phyloP scores from a whole-genome alignment of 2,888 invertebrate species.

The Ectemnius lituratus region DNA sequence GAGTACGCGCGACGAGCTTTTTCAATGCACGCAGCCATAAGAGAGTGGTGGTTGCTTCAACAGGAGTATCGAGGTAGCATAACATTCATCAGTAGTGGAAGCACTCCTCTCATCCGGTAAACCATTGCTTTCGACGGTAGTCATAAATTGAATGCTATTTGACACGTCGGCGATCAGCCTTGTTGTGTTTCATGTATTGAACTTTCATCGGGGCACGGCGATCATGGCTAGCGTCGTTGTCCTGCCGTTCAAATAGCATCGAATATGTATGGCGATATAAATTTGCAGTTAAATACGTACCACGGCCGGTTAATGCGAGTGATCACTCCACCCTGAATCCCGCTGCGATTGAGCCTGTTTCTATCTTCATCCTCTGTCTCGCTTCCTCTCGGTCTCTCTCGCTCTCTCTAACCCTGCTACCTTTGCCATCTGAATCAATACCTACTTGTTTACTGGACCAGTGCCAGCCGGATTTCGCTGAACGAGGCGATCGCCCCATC shows the following conservation, averaged over 20 bases:
- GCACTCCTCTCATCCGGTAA: slow-evolving; percentile 17
- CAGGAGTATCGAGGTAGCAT: neutral
- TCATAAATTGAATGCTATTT: slow-evolving; percentile 72
- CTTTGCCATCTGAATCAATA: slow-evolving; percentile 72
- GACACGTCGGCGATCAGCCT: slow-evolving; percentile 59
- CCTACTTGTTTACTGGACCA: slow-evolving; percentile 73
- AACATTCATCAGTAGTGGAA: neutral
- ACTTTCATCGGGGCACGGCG: slow-evolving; percentile 63
- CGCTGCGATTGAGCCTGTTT: no score
- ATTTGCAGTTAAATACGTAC: slow-evolving; percentile 73
- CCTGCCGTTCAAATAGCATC: slow-evolving; percentile 62
- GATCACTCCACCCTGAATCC: slow-evolving; percentile 45
- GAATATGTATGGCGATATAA: slow-evolving; percentile 71
- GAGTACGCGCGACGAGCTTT: slow-evolving; percentile 13
- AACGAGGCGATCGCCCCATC: slow-evolving; percentile 64
- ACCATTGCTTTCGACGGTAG: slow-evolving; percentile 50
- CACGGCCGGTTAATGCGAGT: slow-evolving; percentile 68
- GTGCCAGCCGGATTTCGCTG: slow-evolving; percentile 70
- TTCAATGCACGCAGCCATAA: slow-evolving; percentile 15
- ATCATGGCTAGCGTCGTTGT: neutral
- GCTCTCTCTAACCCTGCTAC: slow-evolving; percentile 20
- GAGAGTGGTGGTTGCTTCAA: neutral
- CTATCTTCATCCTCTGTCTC: slow-evolving; percentile 36
- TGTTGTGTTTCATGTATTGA: slow-evolving; percentile 67
- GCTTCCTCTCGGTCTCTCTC: slow-evolving; percentile 28